Conservation (phyloP, 2,888 invertebrate species). For the Mythimna impura region DNA sequence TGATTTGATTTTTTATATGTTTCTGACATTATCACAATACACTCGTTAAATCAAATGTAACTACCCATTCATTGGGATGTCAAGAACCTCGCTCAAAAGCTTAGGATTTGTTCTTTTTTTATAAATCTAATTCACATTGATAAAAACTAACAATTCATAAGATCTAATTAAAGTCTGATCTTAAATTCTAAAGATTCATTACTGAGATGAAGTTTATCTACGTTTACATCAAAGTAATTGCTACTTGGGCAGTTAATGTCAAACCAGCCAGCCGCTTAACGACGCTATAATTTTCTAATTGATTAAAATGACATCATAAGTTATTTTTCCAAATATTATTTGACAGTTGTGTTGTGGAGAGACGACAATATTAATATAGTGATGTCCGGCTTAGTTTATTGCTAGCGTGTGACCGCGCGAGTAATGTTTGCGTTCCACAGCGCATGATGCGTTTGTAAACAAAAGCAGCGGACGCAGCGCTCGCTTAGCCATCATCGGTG, state of each 20-base stretch:
- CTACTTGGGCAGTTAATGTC: slow-evolving; percentile 47
- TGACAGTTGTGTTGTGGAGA: slow-evolving; percentile 15
- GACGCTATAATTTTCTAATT: slow-evolving; percentile 61
- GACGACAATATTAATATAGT: slow-evolving; percentile 53
- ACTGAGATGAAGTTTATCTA: slow-evolving; percentile 46
- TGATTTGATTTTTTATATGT: slow-evolving; percentile 50
- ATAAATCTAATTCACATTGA: slow-evolving; percentile 47
- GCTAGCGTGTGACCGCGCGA: slow-evolving; percentile 74
- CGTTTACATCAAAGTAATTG: slow-evolving; percentile 54
- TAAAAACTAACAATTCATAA: slow-evolving; percentile 55
- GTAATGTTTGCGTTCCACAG: slow-evolving; percentile 68
- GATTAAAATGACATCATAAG: slow-evolving; percentile 59
- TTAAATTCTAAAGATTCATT: slow-evolving; percentile 51
- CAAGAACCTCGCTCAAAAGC: slow-evolving; percentile 52
- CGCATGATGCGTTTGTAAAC: slow-evolving; percentile 78
- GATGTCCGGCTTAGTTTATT: slow-evolving; percentile 53
- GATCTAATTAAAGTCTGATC: slow-evolving; percentile 41
- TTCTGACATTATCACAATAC: slow-evolving; percentile 54
- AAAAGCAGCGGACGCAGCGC: slow-evolving; percentile 70
- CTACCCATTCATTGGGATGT: slow-evolving; percentile 60
- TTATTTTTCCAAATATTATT: slow-evolving; percentile 47
- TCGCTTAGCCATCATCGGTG: slow-evolving; percentile 47
- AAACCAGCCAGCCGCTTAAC: slow-evolving; percentile 45
- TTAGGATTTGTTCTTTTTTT: slow-evolving; percentile 41
- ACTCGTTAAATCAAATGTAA: slow-evolving; percentile 54